Evolutionary conservation across 2,113 vertebrate genomes (phyloP), one percentile per base, ranked within the genome.

Genomic region (Dendropsophus ebraccatus): DNA sequence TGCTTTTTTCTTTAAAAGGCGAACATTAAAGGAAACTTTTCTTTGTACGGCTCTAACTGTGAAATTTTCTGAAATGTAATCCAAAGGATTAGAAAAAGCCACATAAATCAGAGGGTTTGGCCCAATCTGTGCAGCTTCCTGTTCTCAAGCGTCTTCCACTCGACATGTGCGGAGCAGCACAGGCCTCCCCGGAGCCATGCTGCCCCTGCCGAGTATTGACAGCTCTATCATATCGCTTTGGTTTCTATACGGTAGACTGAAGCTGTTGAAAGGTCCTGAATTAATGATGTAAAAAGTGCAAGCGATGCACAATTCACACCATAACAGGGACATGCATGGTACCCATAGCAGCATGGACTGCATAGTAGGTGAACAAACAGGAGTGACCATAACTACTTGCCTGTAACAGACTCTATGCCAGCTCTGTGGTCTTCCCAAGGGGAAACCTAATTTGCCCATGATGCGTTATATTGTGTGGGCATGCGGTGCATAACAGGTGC

Each of bases 21-120:
- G 94, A 95, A 99, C 97, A 97, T 99, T 96, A 98, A 99, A 99
- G 96, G 93, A 93, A 79, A 93, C 92, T 92, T 93, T 94, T 94
- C 96, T 96, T 96, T 96, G 96, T 95, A 95, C 96, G 95, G 93
- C 91, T 94, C 92, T 90, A 94, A 95, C 95, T 94, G 92, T 94
- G 94, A 95, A 95, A 87, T 91, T 92, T 91, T 93, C 94, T 94
- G 95, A 94, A 95, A 95, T 91, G 89, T 91, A 96, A 94, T 95
- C 94, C 95, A 95, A 94, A 93, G 94, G 94, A 95, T 95, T 95
- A 95, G 17, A 94, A 95, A 93, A 95, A 95, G 12, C 96, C 97
- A 97, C 97, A 98, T 98, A 95, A 97, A 97, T 79, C 79, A 85
- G 94, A 92, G 90, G 88, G 90, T 94, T 91, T 84, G 90, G 90